Conservation (phyloP, 92 coral and sea anemone genomes). For the Desmophyllum pertusum region DNA sequence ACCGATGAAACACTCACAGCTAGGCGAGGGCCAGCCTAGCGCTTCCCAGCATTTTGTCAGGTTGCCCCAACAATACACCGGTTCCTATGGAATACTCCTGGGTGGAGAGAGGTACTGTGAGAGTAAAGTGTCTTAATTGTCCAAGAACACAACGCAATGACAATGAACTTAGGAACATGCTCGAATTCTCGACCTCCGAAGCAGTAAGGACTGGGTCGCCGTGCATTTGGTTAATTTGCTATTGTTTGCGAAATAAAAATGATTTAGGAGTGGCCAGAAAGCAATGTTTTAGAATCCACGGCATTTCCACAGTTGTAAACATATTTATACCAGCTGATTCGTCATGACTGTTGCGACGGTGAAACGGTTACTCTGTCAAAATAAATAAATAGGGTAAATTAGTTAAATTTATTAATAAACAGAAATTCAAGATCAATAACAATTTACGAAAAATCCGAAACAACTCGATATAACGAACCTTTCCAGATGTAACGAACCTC, state of each 20-base stretch:
- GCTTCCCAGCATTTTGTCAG: background rate
- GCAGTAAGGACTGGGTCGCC: background rate
- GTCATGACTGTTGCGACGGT: background rate
- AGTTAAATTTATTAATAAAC: background rate
- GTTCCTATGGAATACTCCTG: no score
- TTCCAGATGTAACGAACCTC: no score
- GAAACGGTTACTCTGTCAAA: background rate
- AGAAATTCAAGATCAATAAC: no score
- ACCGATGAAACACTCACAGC: no score
- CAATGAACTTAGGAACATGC: background rate
- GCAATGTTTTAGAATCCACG: background rate
- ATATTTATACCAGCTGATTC: conserved; percentile 2
- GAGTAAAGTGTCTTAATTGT: no score
- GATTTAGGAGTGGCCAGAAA: conserved; percentile 18
- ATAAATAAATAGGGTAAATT: background rate
- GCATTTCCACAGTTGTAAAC: background rate
- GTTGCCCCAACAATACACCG: background rate
- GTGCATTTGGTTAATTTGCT: background rate
- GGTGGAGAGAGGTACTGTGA: no score
- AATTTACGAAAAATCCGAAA: no score
- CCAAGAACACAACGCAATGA: no score
- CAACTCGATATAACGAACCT: no score
- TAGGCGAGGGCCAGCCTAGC: no score
- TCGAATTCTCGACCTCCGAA: background rate
- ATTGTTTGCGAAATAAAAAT: background rate